These are phyloP conservation scores for Pteria penguin DNA, from an alignment of 2,888 invertebrate species.

Conservation along the genomic window DNA sequence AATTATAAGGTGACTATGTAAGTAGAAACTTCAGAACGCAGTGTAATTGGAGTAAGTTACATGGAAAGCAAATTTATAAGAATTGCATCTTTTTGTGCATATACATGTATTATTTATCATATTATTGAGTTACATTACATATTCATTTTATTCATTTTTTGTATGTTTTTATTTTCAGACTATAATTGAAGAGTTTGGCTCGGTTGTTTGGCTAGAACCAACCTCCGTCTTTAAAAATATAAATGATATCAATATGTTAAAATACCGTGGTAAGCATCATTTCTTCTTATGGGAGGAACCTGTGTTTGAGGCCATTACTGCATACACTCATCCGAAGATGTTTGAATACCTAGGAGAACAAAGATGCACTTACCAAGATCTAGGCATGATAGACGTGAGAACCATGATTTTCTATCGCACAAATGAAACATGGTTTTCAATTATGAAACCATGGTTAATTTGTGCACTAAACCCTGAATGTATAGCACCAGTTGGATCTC, in stretches of 20 bases:
- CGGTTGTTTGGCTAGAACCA: constrained; percentile 65
- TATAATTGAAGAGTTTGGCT: constrained; percentile 65
- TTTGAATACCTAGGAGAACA: constrained; percentile 65
- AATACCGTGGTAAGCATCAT: constrained; percentile 56
- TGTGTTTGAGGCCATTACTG: constrained; percentile 50
- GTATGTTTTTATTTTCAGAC: constrained; percentile 54
- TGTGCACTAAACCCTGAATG: constrained; percentile 68
- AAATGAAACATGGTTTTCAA: constrained; percentile 58
- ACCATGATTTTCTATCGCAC: constrained; percentile 67
- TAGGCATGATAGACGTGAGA: constrained; percentile 60
- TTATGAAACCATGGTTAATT: constrained; percentile 72
- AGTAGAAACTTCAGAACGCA: too few relatives aligned
- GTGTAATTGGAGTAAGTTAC: too few relatives aligned
- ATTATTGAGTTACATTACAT: too few relatives aligned
- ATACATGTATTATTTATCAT: too few relatives aligned
- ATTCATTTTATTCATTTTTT: too few relatives aligned
- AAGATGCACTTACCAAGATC: constrained; percentile 62
- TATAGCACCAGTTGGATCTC: constrained; percentile 60
- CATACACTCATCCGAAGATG: constrained; percentile 64
- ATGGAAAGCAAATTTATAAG: too few relatives aligned
- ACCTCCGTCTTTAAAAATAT: constrained; percentile 57
- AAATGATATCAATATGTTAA: constrained; percentile 58
- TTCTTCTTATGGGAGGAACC: constrained; percentile 66
- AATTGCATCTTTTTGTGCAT: too few relatives aligned
- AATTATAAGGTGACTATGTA: too few relatives aligned